Evolutionary conservation across 2,113 vertebrate species (phyloP).

Genomic region (Mandrillus leucophaeus): DNA sequence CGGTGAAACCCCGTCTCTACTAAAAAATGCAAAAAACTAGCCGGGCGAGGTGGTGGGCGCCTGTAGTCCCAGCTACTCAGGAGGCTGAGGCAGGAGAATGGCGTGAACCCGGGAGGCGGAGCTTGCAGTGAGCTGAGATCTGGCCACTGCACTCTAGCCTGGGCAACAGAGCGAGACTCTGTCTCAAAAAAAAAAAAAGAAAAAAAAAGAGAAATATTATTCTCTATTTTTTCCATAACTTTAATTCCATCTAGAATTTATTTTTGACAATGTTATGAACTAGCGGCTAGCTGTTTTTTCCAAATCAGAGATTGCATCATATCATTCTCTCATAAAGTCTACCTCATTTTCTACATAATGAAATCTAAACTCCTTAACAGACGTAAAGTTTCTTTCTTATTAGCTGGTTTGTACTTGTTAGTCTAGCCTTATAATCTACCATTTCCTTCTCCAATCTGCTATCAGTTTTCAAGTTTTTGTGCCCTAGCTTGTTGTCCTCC

Average conservation of each 20-base stretch:
- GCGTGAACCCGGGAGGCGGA: too few species aligned
- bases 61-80: too few species aligned
- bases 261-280: conserved; percentile 5
- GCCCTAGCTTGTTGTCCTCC: neutral
- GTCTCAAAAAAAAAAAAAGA: too few species aligned
- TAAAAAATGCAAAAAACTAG: too few species aligned
- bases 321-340: neutral
- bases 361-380: neutral
- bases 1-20: too few species aligned
- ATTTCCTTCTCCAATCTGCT: neutral
- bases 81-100: too few species aligned
- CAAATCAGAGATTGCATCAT: neutral
- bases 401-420: neutral
- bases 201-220: neutral
- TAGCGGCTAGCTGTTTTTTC: neutral
- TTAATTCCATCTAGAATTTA: neutral
- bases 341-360: neutral
- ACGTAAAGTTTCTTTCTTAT: neutral
- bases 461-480: neutral
- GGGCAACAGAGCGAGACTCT: too few species aligned
- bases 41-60: too few species aligned
- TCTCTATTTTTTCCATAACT: neutral
- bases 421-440: neutral
- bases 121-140: too few species aligned
- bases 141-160: too few species aligned